These are phyloP conservation scores for Sorex fumeus DNA, from an alignment of 2,113 vertebrate genomes.

Conservation along the genomic window DNA sequence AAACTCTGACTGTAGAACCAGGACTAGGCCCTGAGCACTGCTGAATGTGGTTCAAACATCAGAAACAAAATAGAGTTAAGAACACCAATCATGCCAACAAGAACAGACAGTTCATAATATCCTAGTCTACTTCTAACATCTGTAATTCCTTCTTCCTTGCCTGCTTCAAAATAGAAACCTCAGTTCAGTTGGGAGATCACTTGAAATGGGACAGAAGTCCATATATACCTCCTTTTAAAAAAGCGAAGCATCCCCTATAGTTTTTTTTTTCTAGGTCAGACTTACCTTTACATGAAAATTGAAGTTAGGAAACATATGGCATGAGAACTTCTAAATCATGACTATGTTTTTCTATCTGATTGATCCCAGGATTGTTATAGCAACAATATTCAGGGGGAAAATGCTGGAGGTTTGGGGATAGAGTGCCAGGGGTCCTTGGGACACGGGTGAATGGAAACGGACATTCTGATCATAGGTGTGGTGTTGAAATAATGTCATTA, in stretches of 20 bases:
- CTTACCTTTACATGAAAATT: background rate
- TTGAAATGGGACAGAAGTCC: background rate
- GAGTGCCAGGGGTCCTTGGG: too few relatives aligned
- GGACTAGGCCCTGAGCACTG: background rate
- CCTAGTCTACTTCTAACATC: background rate
- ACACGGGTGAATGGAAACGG: too few relatives aligned
- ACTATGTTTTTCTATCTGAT: slow-evolving; percentile 1
- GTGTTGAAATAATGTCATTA: too few relatives aligned
- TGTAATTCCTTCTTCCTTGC: background rate
- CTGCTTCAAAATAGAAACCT: background rate
- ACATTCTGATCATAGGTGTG: too few relatives aligned
- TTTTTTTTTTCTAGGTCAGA: background rate
- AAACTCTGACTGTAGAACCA: background rate
- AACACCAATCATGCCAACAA: background rate
- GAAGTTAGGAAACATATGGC: background rate
- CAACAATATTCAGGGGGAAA: background rate
- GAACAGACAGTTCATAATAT: background rate
- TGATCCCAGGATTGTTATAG: background rate
- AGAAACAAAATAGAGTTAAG: background rate
- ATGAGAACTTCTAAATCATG: slow-evolving; percentile 7
- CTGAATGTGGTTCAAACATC: too few relatives aligned
- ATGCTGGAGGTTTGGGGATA: too few relatives aligned
- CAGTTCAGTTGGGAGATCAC: background rate
- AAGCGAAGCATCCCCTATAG: background rate
- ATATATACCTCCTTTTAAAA: background rate